Evolutionary conservation across 2,888 invertebrate genomes (phyloP), one percentile per base, ranked within the genome.

Genomic region (Ligdia adustata): DNA sequence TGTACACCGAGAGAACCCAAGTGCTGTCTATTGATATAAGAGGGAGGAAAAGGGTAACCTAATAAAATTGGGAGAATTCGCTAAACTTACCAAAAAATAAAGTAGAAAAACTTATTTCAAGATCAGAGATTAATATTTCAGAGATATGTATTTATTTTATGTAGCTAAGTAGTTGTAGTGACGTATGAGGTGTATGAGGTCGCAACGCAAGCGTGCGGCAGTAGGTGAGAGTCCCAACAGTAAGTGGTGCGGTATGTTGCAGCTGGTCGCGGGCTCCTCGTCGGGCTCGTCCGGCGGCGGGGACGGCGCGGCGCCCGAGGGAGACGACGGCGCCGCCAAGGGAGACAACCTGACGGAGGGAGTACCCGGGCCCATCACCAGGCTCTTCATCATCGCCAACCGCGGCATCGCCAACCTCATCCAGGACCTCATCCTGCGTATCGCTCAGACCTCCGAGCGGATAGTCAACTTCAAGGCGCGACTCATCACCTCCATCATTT

Each of bases 401-500:
- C 92, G 96, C 64, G 96, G 96, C 62, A 92, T 96, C 69, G 95
- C 96, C 69, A 96, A 96, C 83, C 93, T 97, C 67, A 93, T 96
- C 66, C 96, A 96, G 85, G 96, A 97, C 88, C 92, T 97, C 71
- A 96, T 96, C 86, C 92, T 96, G 79, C 96, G 96, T 83, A 92
- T 96, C 82, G 96, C 96, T 49, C 96, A 96, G 85, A 96, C 96
- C 79, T 96, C 96, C 80, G 96, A 97, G 89, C 93, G 95, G 87
- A 94, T 97, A 91, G 96, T 97, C 76, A 96, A 96, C 94, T 97
- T 96, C 94, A 97, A 96, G 92, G 96, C 96, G 81, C 94, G 96
- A 91, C 92, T 97, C 75, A 95, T 97, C 86, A 97, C 96, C 73
- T 95, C 96, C 67, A 94, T 96, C 87, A 96, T 97, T 90, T 96